These are phyloP conservation scores for Aegithalos caudatus DNA, from an alignment of 2,113 vertebrate genomes.

Conservation along the genomic window DNA sequence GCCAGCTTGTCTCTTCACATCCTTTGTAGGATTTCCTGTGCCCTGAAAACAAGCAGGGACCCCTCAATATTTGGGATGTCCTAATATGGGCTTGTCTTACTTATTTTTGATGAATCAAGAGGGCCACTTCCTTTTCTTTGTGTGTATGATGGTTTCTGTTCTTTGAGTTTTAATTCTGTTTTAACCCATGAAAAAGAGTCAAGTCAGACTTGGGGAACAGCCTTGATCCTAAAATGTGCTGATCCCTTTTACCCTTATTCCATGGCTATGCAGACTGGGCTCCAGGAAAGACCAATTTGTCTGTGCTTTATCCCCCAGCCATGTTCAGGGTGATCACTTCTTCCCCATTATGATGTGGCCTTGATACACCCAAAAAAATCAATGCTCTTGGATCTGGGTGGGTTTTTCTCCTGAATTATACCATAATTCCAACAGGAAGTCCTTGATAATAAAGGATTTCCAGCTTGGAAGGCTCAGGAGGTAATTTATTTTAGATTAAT, in stretches of 20 bases:
- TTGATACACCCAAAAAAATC: not conserved
- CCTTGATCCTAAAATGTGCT: not conserved
- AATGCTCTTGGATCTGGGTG: not conserved
- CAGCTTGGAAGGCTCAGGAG: not conserved
- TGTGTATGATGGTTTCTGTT: not conserved
- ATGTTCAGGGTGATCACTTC: not conserved
- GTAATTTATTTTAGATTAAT: constrained; percentile 39
- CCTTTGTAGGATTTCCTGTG: not conserved
- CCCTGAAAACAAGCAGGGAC: not conserved
- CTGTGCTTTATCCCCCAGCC: not conserved
- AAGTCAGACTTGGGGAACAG: not conserved
- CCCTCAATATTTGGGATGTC: not conserved
- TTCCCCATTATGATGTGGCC: not conserved
- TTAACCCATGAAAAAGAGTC: not conserved
- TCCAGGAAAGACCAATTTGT: not conserved
- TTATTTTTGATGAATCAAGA: not conserved
- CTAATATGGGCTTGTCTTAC: not conserved
- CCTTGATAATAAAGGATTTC: not conserved
- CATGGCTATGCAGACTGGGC: not conserved
- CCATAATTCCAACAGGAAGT: not conserved
- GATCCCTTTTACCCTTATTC: not conserved
- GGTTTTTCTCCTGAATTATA: not conserved
- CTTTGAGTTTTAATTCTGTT: not conserved
- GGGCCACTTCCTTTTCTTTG: not conserved
- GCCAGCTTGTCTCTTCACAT: not conserved